Base-by-base conservation (phyloP, 2,888 invertebrate genomes). In the Dryomyza anilis region DNA sequence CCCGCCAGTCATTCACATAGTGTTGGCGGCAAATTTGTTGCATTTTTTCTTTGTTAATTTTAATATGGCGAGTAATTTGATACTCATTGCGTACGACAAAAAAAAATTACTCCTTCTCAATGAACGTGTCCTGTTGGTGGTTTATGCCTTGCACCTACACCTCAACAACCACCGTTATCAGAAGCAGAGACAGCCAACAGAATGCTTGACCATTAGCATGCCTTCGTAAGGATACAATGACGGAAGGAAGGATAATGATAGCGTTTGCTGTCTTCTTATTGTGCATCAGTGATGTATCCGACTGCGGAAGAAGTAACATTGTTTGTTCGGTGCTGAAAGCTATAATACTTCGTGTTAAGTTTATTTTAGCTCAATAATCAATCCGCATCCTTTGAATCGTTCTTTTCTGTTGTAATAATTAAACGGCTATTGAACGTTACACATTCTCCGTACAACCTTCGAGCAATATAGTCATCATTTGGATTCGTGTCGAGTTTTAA, bases 51-150 rank as follows among this genome's bases (percentile, higher is more conserved):
- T 16, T 21, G 33, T 60, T 65, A 56, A 74, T 67, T 72, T 66
- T 66, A 67, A 70, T 71, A 69, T 65, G 67, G 58, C 70, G 66
- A 66, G 66, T 67, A 73, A 72, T 72, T 67, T 69, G 55, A 62
- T 58, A 45, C 57, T 45, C 53, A 52, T 16, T 46, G 12, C 45
- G 6, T 29, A 58, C 33, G 55, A 8, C 55, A n/a, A 5, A 12
- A n/a, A 39, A n/a, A 39, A 39, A 7, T 23, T 19, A 50, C 48
- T 50, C 48, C 23, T 50, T 50, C n/a, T 23, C 12, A 25, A 23
- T 50, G 23, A 50, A 10, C 36, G 12, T 55, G 16, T 36, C 3
- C 36, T 12, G 7, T 3, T 25, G 12, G n/a, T 16, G 30, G 8
- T 43, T 43, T n/a, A 33, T 21, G n/a, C n/a, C 8, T 29, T 16